Base-by-base conservation (phyloP, 2,888 invertebrate genomes). In the Liodrosophila aerea region DNA sequence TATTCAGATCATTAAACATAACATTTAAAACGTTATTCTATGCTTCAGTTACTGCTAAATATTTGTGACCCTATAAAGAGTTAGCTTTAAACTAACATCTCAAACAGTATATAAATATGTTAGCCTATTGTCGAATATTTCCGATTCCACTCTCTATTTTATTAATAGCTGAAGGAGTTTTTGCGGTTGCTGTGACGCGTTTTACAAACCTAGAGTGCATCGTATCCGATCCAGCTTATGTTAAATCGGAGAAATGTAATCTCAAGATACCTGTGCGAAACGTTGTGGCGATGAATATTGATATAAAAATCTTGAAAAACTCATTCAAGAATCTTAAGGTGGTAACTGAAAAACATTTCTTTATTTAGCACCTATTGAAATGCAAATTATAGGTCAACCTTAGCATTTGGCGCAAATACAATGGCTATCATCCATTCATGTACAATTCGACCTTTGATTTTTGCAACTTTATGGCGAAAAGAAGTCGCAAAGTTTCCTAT, bases 121-220 rank as follows among this genome's bases (percentile, higher is more conserved):
- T n/a, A n/a, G n/a, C n/a, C n/a, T n/a, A n/a, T n/a, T n/a, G n/a
- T n/a, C n/a, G n/a, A n/a, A n/a, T n/a, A n/a, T n/a, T n/a, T n/a
- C n/a, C n/a, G n/a, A n/a, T n/a, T n/a, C n/a, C n/a, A n/a, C n/a
- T n/a, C n/a, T 34, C 1, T 34, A 36, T 15, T 36, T 3, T 13
- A 36, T 13, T 3, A 15, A 1, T 36, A 2, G 1, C 9, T 2
- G 22, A 4, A 50, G 7, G 2, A 27, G 7, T 34, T 0, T 12
- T 43, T 1, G n/a, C 11, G 5, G 1, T 56, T 8, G 0, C 57
- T 7, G 0, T 56, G 2, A 61, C 33, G 0, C 51, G 56, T 1
- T 52, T 57, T 12, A 50, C 56, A 36, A 67, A 64, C 16, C 0
- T 64, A 0, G 45, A 65, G 12, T 67, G 65, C 7, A 34, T 47